Evolutionary conservation across 2,797 vertebrate species (phyloP).

Genomic region (Arnoldichthys spilopterus): DNA sequence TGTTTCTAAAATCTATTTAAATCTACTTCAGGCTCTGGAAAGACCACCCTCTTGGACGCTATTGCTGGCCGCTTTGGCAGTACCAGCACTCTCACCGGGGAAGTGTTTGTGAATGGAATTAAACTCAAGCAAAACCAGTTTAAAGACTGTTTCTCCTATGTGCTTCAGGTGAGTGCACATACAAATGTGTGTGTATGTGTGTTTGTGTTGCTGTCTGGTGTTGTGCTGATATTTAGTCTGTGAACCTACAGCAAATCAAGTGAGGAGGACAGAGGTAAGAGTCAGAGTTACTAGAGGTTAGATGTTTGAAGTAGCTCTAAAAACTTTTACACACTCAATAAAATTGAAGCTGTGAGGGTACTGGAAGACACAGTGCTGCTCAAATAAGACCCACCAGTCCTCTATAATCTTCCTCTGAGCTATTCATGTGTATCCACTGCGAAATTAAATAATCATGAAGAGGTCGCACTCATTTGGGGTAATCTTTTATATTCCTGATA

Average conservation of each 20-base stretch:
- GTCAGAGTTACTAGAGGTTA: conserved; percentile 41
- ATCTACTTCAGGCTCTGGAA: conserved; percentile 90
- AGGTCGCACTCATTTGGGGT: conserved; percentile 71
- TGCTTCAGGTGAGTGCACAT: conserved; percentile 81
- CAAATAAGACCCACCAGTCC: conserved; percentile 76
- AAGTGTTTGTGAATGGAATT: conserved; percentile 87
- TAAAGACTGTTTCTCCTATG: conserved; percentile 94
- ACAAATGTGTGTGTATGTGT: neutral
- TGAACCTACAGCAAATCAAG: conserved; percentile 10
- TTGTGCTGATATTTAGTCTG: conserved; percentile 45
- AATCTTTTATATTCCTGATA: conserved; percentile 74
- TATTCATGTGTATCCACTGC: conserved; percentile 78
- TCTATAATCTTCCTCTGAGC: conserved; percentile 74
- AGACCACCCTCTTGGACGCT: conserved; percentile 92
- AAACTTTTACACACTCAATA: conserved; percentile 39
- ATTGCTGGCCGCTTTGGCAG: conserved; percentile 87
- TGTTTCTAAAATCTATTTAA: too few species aligned
- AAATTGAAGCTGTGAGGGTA: conserved; percentile 58
- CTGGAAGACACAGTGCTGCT: conserved; percentile 48
- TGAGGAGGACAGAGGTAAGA: conserved; percentile 8
- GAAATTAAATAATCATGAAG: conserved; percentile 77
- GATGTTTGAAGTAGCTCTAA: conserved; percentile 14
- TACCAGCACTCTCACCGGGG: conserved; percentile 79
- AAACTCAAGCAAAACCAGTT: conserved; percentile 85
- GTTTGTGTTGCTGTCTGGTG: conserved; percentile 28